A percentile compares a stretch with the other conserved stretches of the same genome.
Evolutionary conservation across 2,113 vertebrate species (phyloP).

Genomic region (Nipponia nippon): DNA sequence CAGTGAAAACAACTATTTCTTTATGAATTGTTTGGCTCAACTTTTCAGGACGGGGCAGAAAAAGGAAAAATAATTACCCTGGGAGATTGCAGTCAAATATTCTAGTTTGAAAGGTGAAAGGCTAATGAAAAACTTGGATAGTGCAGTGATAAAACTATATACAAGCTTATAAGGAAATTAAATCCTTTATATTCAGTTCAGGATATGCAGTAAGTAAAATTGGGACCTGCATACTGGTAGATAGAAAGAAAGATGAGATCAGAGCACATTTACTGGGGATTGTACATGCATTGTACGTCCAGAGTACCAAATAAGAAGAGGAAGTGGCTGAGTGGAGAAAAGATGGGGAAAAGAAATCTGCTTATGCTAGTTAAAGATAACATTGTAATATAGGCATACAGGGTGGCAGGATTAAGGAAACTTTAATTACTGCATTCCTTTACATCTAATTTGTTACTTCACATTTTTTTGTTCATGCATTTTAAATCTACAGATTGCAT

Average conservation of each 20-base stretch:
- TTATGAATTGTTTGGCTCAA: background rate
- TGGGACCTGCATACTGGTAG: background rate
- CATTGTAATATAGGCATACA: background rate
- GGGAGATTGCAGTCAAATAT: background rate
- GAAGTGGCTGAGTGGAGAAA: background rate
- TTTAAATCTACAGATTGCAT: background rate
- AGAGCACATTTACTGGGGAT: background rate
- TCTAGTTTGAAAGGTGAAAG: constrained; percentile 33
- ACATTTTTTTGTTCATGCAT: background rate
- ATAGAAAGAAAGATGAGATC: background rate
- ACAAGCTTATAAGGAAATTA: background rate
- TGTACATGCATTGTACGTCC: background rate
- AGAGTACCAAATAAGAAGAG: background rate
- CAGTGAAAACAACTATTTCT: background rate
- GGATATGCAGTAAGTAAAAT: background rate
- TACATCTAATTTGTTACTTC: background rate
- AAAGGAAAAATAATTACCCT: background rate
- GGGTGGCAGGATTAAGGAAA: background rate
- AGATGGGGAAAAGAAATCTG: background rate
- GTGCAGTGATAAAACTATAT: background rate
- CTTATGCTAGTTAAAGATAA: constrained; percentile 27
- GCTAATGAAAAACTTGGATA: constrained; percentile 35
- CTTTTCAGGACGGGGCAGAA: background rate
- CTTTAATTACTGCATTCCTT: constrained; percentile 20
- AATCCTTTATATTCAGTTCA: constrained; percentile 24